These are phyloP conservation scores for Phycodurus eques DNA, from an alignment of 2,113 vertebrate genomes.

Conservation along the genomic window DNA sequence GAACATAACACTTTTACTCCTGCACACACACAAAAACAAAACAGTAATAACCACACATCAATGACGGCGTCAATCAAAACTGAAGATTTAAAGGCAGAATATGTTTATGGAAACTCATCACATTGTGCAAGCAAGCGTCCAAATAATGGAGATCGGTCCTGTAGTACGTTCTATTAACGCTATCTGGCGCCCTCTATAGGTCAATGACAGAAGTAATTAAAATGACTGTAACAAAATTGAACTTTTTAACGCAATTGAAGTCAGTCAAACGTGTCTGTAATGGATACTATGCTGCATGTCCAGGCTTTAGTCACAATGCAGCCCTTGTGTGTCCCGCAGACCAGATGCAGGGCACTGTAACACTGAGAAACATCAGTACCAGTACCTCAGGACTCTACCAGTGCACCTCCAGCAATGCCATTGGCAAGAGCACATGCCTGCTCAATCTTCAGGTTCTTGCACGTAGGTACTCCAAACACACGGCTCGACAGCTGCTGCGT, in stretches of 20 bases:
- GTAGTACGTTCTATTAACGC: neutral
- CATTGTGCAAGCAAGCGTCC: neutral
- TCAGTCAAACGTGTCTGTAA: neutral
- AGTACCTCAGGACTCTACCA: constrained; percentile 92
- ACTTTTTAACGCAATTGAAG: neutral
- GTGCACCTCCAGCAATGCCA: constrained; percentile 90
- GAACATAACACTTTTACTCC: neutral
- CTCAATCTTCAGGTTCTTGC: constrained; percentile 92
- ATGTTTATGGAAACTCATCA: neutral
- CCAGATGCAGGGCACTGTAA: constrained; percentile 92
- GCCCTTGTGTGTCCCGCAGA: constrained; percentile 73
- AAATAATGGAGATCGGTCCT: neutral
- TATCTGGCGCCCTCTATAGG: constrained; percentile 35
- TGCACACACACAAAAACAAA: neutral
- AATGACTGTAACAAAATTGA: neutral
- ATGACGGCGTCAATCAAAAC: neutral
- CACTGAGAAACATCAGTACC: constrained; percentile 91
- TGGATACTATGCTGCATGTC: neutral
- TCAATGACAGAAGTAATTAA: neutral
- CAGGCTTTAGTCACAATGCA: constrained; percentile 9
- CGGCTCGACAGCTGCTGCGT: neutral
- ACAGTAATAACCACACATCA: neutral
- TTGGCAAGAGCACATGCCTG: constrained; percentile 92
- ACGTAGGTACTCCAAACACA: constrained; percentile 79
- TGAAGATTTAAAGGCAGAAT: neutral